A percentile compares a stretch with the other conserved stretches of the same genome.
Conservation (phyloP, 2,113 vertebrate genomes). For the Hemicordylus capensis region DNA sequence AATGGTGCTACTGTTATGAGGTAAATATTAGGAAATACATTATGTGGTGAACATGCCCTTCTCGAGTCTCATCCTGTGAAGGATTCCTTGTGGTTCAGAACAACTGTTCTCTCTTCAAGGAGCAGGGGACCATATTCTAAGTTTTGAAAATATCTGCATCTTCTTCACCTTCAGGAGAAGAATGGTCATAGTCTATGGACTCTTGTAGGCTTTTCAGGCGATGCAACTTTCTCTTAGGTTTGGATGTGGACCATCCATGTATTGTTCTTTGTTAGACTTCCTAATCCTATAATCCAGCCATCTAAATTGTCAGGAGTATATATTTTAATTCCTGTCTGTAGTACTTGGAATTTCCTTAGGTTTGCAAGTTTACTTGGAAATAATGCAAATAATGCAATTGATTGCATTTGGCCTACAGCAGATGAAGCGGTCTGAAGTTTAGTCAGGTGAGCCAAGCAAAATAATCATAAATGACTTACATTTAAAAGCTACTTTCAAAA, state of each 20-base stretch:
- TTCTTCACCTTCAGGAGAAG: background rate
- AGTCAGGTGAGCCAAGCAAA: constrained; percentile 26
- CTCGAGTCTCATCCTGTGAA: too few relatives aligned
- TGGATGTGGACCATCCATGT: background rate
- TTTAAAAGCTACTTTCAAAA: constrained; percentile 37
- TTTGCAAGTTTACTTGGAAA: constrained; percentile 17
- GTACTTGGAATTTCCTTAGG: background rate
- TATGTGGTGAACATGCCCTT: background rate
- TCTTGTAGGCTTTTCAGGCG: too few relatives aligned
- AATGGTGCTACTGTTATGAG: background rate
- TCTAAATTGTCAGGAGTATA: background rate
- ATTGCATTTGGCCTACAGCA: background rate
- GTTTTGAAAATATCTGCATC: background rate
- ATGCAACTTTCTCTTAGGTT: background rate
- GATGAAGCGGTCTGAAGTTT: background rate
- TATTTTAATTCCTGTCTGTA: constrained; percentile 11
- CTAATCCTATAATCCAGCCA: too few relatives aligned
- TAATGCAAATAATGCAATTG: background rate
- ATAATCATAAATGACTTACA: constrained; percentile 7
- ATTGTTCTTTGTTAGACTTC: too few relatives aligned
- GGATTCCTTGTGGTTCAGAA: background rate
- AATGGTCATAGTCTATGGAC: background rate
- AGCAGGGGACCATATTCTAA: background rate
- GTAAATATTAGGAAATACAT: background rate
- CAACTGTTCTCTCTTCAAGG: background rate